These are phyloP conservation scores for Dicyrtomina minuta DNA, from an alignment of 2,888 invertebrate species.

Conservation along the genomic window DNA sequence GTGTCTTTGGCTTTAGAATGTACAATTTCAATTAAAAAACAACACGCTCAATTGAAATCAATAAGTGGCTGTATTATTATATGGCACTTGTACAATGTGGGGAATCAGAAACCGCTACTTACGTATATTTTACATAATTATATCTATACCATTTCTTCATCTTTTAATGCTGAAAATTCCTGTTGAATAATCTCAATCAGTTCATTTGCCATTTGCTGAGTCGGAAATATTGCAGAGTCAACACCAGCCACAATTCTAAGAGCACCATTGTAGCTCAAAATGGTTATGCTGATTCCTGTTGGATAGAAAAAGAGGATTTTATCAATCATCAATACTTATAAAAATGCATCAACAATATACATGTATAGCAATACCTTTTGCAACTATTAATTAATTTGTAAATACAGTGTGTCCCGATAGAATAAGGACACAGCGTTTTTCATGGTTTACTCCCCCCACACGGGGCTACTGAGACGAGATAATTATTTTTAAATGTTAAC, in stretches of 20 bases:
- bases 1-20: no score
- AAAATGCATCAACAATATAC: background rate
- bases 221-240: conserved; percentile 45
- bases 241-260: conserved; percentile 49
- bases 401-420: no score
- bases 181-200: conserved; percentile 41
- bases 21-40: no score
- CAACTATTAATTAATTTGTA: no score
- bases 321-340: background rate
- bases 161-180: conserved; percentile 38
- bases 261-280: conserved; percentile 49
- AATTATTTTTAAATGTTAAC: no score
- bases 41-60: no score
- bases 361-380: no score
- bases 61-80: no score
- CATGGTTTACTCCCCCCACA: no score
- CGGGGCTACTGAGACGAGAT: no score
- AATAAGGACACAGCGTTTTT: no score
- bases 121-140: background rate
- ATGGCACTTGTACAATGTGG: background rate
- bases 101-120: background rate
- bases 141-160: conserved; percentile 13
- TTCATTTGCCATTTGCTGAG: conserved; percentile 45
- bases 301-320: conserved; percentile 5
- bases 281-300: conserved; percentile 48